These are phyloP conservation scores for Martes martes DNA, from an alignment of 2,113 vertebrate genomes.

Conservation along the genomic window DNA sequence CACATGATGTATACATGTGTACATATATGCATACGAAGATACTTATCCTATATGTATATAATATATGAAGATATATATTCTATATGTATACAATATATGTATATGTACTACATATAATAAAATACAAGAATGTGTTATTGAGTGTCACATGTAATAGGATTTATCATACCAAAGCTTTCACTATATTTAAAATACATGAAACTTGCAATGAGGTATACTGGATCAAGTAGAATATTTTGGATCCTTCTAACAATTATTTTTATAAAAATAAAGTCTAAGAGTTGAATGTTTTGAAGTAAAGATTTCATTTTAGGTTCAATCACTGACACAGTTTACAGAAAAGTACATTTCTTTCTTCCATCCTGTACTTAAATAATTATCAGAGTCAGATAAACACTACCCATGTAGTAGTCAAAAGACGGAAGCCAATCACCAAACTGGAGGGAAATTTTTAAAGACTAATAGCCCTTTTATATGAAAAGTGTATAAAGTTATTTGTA, in stretches of 20 bases:
- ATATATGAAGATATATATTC: neutral
- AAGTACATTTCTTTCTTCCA: neutral
- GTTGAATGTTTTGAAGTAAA: neutral
- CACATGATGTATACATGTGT: neutral
- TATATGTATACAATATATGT: neutral
- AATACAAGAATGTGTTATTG: neutral
- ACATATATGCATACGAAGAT: neutral
- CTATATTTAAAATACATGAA: neutral
- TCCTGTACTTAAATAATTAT: neutral
- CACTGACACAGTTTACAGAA: neutral
- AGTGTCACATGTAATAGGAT: neutral
- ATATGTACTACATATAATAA: neutral
- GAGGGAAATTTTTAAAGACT: neutral
- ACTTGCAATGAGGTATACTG: neutral
- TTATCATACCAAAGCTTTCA: neutral
- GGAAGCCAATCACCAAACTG: neutral
- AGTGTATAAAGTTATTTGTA: conserved; percentile 1
- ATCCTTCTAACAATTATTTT: neutral
- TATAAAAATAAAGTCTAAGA: neutral
- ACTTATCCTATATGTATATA: neutral
- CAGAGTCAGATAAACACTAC: neutral
- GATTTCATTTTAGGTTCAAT: neutral
- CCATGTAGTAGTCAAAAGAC: neutral
- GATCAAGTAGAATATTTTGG: neutral
- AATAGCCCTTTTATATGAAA: neutral